These are phyloP conservation scores for Pristiophorus japonicus DNA, from an alignment of 2,113 vertebrate species.

Conservation along the genomic window DNA sequence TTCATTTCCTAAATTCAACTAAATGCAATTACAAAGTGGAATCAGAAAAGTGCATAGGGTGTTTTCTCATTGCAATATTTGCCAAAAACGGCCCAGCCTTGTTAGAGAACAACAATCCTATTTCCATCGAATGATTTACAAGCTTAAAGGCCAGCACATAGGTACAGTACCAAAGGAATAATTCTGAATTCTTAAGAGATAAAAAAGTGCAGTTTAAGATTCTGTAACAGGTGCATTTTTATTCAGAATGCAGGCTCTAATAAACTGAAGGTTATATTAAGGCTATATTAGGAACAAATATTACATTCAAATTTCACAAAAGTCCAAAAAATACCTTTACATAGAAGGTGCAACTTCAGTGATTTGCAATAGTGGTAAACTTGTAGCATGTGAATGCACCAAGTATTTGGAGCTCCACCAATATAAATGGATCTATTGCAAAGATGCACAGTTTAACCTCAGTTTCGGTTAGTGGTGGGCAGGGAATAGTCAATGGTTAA, in stretches of 20 bases:
- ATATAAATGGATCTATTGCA: not conserved
- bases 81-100: not conserved
- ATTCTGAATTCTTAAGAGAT: not conserved
- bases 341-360: not conserved
- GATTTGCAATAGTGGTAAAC: not conserved
- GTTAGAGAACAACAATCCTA: not conserved
- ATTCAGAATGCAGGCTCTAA: not conserved
- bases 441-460: not conserved
- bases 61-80: not conserved
- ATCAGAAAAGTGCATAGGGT: not conserved
- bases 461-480: not conserved
- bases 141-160: not conserved
- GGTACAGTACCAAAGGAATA: not conserved
- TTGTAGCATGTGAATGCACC: not conserved
- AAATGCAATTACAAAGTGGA: not conserved
- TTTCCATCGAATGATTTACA: not conserved
- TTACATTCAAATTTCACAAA: not conserved
- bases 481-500: not conserved
- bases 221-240: not conserved
- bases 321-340: not conserved
- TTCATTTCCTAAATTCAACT: not conserved
- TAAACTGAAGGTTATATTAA: not conserved
- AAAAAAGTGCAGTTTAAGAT: not conserved
- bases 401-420: not conserved
- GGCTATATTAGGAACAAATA: not conserved